Base-by-base conservation (phyloP, 2,888 invertebrate species). In the Masnerella sp. region DNA sequence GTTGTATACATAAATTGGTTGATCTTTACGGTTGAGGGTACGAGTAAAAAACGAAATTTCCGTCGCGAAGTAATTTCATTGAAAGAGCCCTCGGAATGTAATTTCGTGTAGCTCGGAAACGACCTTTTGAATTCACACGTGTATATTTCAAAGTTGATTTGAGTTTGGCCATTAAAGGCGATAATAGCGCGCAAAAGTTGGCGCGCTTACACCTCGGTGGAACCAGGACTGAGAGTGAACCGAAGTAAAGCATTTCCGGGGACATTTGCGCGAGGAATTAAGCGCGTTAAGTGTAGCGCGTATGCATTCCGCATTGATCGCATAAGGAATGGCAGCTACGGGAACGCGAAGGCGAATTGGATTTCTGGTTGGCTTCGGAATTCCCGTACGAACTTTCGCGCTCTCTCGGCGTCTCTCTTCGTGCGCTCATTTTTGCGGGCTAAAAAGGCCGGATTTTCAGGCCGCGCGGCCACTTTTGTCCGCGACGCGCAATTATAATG, bases 281-380 rank as follows among this genome's bases (percentile, higher is more conserved):
- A 62, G 56, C 59, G 52, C 45, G 59, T 68, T 68, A 69, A 69
- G 54, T 58, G 47, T 45, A 61, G 45, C 45, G 70, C 49, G 49
- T 62, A 62, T 68, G 70, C 62, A 62, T 56, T 70, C 62, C 54
- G 43, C 62, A 49, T 42, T 56, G 62, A 62, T 70, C 70, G 54
- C 70, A 64, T 64, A 70, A 70, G 70, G 64, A 71, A 71, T 64
- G 70, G 62, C 70, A 70, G 54, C 56, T 70, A 70, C 45, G 56
- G 32, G 70, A 70, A 70, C 64, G 64, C 62, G 49, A 62, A 51
- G 36, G 62, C 25, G 64, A 70, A 70, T 70, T 51, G 51, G 56
- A 64, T 64, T 64, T 70, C 70, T 64, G 70, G 49, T 58, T 32
- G 52, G 40, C 70, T 36, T 47, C 20, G 58, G 64, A 70, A 70